Conservation (phyloP, 2,113 vertebrate species). For the Oncorhynchus keta region DNA sequence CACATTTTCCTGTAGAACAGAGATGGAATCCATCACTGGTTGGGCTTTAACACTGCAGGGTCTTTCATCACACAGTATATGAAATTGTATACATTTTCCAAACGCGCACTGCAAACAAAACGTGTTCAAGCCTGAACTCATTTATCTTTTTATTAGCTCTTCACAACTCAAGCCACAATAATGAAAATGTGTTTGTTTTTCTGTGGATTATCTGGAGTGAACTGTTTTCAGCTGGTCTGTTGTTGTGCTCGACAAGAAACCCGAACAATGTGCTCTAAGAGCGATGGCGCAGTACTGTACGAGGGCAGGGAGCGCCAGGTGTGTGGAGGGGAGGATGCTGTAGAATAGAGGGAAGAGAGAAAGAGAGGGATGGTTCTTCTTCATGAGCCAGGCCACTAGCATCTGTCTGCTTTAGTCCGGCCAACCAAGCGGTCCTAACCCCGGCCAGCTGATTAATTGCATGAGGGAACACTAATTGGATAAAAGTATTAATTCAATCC, state of each 20-base stretch:
- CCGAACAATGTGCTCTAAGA: conserved; percentile 41
- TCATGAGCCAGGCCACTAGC: conserved; percentile 54
- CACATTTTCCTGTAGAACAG: background rate
- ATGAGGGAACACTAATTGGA: conserved; percentile 79
- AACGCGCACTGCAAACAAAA: background rate
- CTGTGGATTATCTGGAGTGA: conserved; percentile 30
- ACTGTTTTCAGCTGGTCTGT: conserved; percentile 30
- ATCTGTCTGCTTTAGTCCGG: conserved; percentile 59
- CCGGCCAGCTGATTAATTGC: conserved; percentile 75
- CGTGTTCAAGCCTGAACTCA: background rate
- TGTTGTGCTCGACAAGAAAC: conserved; percentile 53
- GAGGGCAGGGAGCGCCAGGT: conserved; percentile 40
- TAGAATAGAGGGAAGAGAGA: conserved; percentile 7
- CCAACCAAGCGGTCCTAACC: conserved; percentile 58
- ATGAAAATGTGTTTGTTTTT: conserved; percentile 1
- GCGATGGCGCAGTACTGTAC: conserved; percentile 27
- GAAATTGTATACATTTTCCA: no score
- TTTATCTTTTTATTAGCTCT: background rate
- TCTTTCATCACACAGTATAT: background rate
- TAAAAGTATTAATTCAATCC: conserved; percentile 76
- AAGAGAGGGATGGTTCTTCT: conserved; percentile 49
- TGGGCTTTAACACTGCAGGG: background rate
- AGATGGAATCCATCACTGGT: background rate
- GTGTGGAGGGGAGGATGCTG: conserved; percentile 26
- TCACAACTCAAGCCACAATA: background rate